Percentiles rank a stretch among this genome's conserved stretches.
Conservation (phyloP, 1,140 invertebrate genomes). For the Rhysida immarginata region DNA sequence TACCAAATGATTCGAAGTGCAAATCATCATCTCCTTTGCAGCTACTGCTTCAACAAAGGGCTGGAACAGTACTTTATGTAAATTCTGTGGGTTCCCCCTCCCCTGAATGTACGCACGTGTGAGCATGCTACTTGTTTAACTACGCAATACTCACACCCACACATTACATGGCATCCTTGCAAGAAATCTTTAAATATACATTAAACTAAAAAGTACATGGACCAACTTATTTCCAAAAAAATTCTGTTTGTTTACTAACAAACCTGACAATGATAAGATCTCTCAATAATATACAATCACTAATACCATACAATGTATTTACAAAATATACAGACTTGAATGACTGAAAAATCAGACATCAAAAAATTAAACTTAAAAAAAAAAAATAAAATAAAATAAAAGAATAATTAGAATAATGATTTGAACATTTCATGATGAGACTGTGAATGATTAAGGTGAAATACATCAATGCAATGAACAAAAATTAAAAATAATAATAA, state of each 20-base stretch:
- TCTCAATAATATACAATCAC: slow-evolving; percentile 15
- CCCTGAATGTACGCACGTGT: neutral
- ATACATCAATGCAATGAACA: too few relatives aligned
- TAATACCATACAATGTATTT: slow-evolving; percentile 17
- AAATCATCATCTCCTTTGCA: neutral
- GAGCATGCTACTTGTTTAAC: neutral
- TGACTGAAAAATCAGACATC: slow-evolving; percentile 8
- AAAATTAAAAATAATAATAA: too few relatives aligned
- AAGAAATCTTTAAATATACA: neutral
- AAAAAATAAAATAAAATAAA: neutral
- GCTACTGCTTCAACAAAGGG: neutral
- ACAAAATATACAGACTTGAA: slow-evolving; percentile 17
- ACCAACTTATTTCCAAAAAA: slow-evolving; percentile 3
- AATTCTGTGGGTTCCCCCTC: neutral
- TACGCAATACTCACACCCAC: too few relatives aligned
- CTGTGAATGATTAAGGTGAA: neutral
- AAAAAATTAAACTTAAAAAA: slow-evolving; percentile 1
- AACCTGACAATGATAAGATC: slow-evolving; percentile 3
- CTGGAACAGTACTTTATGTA: neutral
- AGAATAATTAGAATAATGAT: neutral
- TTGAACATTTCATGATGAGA: neutral
- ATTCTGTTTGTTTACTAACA: slow-evolving; percentile 3
- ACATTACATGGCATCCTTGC: neutral
- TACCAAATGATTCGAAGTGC: neutral
- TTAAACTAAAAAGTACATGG: neutral